A percentile compares a stretch with the other conserved stretches of the same genome.
Conservation (phyloP, 2,113 vertebrate species). For the Anhinga anhinga region DNA sequence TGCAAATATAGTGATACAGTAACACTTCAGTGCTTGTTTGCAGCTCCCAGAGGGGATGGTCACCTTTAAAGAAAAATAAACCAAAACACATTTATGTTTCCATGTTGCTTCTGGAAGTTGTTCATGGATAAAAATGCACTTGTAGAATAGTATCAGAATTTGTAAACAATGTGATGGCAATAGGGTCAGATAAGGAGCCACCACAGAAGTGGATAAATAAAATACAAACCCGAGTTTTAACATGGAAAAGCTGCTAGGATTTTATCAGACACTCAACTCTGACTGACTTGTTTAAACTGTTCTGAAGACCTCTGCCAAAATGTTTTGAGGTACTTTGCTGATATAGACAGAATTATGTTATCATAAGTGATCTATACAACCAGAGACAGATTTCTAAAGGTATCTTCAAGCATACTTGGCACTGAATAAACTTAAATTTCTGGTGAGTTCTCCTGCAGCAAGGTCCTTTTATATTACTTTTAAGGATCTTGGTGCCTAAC, state of each 20-base stretch:
- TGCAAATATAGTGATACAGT: neutral
- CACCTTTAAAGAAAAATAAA: neutral
- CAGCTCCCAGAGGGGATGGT: neutral
- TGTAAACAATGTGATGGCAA: neutral
- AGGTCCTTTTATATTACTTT: neutral
- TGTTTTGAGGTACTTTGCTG: neutral
- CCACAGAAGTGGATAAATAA: neutral
- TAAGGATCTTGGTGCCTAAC: neutral
- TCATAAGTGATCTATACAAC: neutral
- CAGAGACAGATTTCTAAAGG: neutral
- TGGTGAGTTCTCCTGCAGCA: neutral
- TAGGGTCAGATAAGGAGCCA: neutral
- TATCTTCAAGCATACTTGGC: neutral
- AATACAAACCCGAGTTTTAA: neutral
- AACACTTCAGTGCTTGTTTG: neutral
- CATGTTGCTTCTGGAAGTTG: neutral
- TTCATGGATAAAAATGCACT: neutral
- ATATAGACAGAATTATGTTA: neutral
- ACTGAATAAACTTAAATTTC: neutral
- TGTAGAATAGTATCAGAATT: neutral
- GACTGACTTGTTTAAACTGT: neutral
- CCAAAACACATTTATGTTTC: neutral
- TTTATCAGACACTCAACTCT: neutral
- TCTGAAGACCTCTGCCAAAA: neutral
- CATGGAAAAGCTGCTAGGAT: neutral